These are phyloP conservation scores for Phania funesta DNA, from an alignment of 2,888 invertebrate species.

Conservation along the genomic window DNA sequence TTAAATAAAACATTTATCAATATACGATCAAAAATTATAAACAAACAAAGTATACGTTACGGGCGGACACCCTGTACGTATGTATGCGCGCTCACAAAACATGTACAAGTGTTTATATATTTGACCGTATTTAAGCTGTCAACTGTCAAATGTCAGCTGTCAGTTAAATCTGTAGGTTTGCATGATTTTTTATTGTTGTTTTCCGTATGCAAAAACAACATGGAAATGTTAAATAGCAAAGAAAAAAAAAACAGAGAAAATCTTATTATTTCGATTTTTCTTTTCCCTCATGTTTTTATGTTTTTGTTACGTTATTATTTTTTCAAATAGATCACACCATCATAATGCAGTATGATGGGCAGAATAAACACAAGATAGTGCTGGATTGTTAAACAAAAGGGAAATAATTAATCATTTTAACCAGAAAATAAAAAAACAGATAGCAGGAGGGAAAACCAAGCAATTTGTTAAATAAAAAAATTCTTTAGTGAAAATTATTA, in stretches of 20 bases:
- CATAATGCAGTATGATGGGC: conserved; percentile 34
- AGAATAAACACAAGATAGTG: conserved; percentile 22
- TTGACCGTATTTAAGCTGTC: conserved; percentile 69
- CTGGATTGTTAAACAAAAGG: conserved; percentile 3
- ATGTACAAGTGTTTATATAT: conserved; percentile 50
- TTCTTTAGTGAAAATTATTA: no score
- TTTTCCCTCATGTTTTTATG: conserved; percentile 12
- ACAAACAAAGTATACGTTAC: no score
- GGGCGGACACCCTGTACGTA: no score
- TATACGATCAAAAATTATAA: no score
- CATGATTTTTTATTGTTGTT: conserved; percentile 15
- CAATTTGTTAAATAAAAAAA: no score
- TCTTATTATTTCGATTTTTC: conserved; percentile 29
- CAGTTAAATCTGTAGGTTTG: conserved; percentile 57
- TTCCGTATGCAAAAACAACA: conserved; percentile 14
- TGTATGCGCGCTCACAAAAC: background rate
- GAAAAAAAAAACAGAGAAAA: conserved; percentile 3
- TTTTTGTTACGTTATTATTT: background rate
- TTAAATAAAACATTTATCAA: no score
- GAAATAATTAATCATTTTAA: conserved; percentile 48
- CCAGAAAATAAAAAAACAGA: background rate
- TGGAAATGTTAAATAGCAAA: background rate
- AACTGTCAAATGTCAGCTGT: conserved; percentile 69
- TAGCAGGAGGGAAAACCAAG: background rate
- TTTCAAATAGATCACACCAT: conserved; percentile 52